Percentiles rank a stretch among this genome's conserved stretches.
phyloP scores from a whole-genome alignment of 2,888 invertebrate species.

The Scaptomyza tumidula region DNA sequence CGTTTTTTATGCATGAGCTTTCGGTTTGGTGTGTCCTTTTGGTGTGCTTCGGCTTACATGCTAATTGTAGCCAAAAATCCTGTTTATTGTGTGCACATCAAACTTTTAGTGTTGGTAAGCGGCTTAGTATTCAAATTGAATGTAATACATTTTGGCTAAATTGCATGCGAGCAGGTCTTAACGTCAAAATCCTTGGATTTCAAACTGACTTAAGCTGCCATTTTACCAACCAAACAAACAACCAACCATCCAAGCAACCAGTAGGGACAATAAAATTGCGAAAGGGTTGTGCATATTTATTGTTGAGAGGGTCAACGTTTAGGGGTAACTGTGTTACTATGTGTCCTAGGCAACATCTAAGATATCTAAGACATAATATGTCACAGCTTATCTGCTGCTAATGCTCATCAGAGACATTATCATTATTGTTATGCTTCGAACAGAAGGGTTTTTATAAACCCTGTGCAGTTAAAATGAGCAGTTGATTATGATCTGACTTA shows the following conservation, averaged over 20 bases:
- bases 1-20: conserved; percentile 54
- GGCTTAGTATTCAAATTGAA: conserved; percentile 81
- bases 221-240: conserved; percentile 11
- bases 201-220: conserved; percentile 66
- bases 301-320: conserved; percentile 20
- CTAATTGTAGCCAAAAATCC: conserved; percentile 78
- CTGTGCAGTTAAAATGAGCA: no score
- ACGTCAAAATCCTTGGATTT: conserved; percentile 67
- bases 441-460: neutral
- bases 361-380: conserved; percentile 30
- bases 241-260: neutral
- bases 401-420: conserved; percentile 49
- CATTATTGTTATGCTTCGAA: conserved; percentile 24
- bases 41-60: conserved; percentile 65
- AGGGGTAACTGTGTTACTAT: conserved; percentile 3
- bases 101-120: conserved; percentile 80
- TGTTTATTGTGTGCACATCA: conserved; percentile 79
- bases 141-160: conserved; percentile 77
- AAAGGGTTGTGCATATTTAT: conserved; percentile 45
- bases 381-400: conserved; percentile 56
- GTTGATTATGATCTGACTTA: neutral
- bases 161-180: conserved; percentile 77
- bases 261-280: conserved; percentile 8
- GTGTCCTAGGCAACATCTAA: conserved; percentile 3
- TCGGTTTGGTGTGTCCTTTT: neutral